Base-by-base conservation (phyloP, 2,888 invertebrate genomes). In the Agonopterix heracliana region DNA sequence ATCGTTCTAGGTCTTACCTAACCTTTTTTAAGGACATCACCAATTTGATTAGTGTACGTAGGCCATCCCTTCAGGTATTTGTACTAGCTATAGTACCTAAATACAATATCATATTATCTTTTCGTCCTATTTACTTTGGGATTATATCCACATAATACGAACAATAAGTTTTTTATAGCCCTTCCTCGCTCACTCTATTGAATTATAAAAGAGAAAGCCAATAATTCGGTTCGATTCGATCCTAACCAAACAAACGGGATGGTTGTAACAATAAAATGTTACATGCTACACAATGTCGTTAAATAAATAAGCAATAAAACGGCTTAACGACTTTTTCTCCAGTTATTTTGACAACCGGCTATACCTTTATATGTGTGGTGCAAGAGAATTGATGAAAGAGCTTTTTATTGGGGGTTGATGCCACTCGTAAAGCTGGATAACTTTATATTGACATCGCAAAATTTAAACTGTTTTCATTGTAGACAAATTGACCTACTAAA, bases 261-360 rank as follows among this genome's bases (percentile, higher is more conserved):
- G 47, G 47, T 46, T 46, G 46, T 46, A 49, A 46, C 49, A 49
- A 46, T 46, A 49, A 46, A 46, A 43, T 43, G 43, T 34, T 38
- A 14, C 38, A 34, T 48, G n/a, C 46, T 46, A 43, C 49, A 49
- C 49, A 49, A 46, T 49, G 40, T 38, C 46, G 49, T 46, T 38
- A 55, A 50, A 66, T 64, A 66, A 66, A 66, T 66, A 63, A 57
- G 60, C 59, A 58, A 66, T 66, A 66, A 64, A 66, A 54, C 53
- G 38, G 51, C 52, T 54, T 50, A 45, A 46, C 59, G 56, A 63
- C 63, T 62, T 66, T 64, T 63, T 66, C 65, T 66, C 67, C 62
- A 66, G 67, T 66, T 66, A 63, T 66, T 66, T 57, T 58, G 57
- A 56, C 53, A 47, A 57, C 44, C 38, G 3, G 9, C 38, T 38